phyloP scores from a whole-genome alignment of 2,113 vertebrate species.

The Fulmarus glacialis region DNA sequence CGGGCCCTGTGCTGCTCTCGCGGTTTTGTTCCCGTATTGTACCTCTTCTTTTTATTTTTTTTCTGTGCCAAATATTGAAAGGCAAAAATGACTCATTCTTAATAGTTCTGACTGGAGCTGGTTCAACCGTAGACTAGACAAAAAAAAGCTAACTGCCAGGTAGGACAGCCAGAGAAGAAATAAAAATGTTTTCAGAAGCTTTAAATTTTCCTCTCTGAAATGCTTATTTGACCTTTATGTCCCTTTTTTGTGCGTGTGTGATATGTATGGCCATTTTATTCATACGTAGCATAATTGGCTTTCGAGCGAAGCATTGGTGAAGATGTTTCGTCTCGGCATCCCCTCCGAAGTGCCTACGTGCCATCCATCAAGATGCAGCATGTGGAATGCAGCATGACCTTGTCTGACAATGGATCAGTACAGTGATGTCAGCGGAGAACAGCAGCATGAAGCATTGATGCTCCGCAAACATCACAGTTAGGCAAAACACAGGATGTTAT shows the following conservation, averaged over 20 bases:
- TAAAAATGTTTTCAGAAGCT: not conserved
- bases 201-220: not conserved
- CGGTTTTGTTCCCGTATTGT: not conserved
- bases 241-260: not conserved
- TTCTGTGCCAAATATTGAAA: not conserved
- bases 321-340: not conserved
- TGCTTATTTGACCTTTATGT: not conserved
- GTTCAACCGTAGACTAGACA: rapidly evolving
- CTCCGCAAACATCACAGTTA: not conserved
- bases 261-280: not conserved
- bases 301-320: not conserved
- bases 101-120: not conserved
- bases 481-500: not conserved
- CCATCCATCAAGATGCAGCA: not conserved
- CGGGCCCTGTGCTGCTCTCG: rapidly evolving
- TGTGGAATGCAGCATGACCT: not conserved
- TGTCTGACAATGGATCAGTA: not conserved
- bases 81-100: not conserved
- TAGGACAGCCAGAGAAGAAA: not conserved
- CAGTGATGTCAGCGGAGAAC: not conserved
- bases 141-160: not conserved
- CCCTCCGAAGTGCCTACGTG: not conserved
- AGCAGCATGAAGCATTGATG: not conserved
- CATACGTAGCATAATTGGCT: not conserved
- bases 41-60: not conserved